phyloP scores from a whole-genome alignment of 30 jellyfish, hydroid and myxozoan species.

The Aurelia sp. region DNA sequence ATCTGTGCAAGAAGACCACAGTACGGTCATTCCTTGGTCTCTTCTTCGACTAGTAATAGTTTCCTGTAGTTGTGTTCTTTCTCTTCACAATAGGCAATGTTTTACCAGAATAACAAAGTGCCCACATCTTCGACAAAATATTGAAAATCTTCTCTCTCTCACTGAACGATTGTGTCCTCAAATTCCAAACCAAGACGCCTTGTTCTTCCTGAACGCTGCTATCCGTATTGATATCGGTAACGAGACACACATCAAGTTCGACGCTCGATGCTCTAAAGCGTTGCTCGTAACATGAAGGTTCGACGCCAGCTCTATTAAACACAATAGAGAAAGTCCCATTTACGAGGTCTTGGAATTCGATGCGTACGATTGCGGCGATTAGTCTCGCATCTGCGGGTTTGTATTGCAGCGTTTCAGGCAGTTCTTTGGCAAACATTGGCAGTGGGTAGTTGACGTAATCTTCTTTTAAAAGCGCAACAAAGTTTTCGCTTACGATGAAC shows the following conservation, averaged over 20 bases:
- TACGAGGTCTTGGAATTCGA: slow-evolving; percentile 82
- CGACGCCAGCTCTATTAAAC: slow-evolving; percentile 77
- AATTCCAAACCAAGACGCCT: slow-evolving; percentile 61
- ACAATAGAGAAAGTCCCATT: slow-evolving; percentile 78
- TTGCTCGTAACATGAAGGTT: slow-evolving; percentile 79
- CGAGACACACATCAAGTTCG: slow-evolving; percentile 76
- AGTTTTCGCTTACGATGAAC: slow-evolving; percentile 79
- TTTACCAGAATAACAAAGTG: slow-evolving; percentile 65
- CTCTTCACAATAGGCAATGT: slow-evolving; percentile 67
- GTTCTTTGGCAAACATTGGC: slow-evolving; percentile 86
- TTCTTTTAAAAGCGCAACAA: slow-evolving; percentile 75
- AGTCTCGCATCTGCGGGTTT: slow-evolving; percentile 73
- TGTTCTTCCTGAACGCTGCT: slow-evolving; percentile 65
- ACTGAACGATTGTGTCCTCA: slow-evolving; percentile 76
- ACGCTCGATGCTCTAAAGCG: slow-evolving; percentile 76
- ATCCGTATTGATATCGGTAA: slow-evolving; percentile 81
- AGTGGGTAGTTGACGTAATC: slow-evolving; percentile 91
- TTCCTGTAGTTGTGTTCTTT: slow-evolving; percentile 13
- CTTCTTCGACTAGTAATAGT: no score
- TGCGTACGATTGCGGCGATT: slow-evolving; percentile 68
- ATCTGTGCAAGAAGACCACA: no score
- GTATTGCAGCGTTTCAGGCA: slow-evolving; percentile 89
- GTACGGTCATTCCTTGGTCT: no score
- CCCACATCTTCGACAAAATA: slow-evolving; percentile 85
- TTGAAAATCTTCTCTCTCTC: slow-evolving; percentile 85